Percentiles rank a stretch among this genome's conserved stretches.
These are phyloP conservation scores for Dendrolimus kikuchii DNA, from an alignment of 1,140 invertebrate genomes.

Conservation along the genomic window DNA sequence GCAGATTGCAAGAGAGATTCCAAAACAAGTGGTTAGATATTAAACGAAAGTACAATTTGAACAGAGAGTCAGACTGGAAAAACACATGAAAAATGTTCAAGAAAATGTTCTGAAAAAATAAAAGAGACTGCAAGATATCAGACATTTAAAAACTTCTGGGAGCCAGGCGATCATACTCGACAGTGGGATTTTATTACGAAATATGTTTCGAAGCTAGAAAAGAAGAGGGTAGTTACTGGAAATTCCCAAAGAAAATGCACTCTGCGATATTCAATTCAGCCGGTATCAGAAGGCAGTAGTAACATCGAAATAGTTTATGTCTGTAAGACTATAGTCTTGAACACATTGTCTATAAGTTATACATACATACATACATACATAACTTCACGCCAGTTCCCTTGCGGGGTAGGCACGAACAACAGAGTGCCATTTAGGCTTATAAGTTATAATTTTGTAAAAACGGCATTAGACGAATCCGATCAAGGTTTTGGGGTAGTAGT, in stretches of 20 bases:
- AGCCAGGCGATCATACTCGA: slow-evolving; percentile 16
- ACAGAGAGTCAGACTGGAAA: slow-evolving; percentile 16
- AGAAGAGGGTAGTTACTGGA: slow-evolving; percentile 11
- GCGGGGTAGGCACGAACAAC: too few species aligned
- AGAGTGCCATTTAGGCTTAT: too few species aligned
- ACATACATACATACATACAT: too few species aligned
- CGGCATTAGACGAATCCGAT: slow-evolving; percentile 20
- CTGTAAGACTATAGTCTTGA: slow-evolving; percentile 41
- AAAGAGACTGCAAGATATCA: slow-evolving; percentile 9
- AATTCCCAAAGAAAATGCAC: slow-evolving; percentile 14
- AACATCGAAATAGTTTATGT: slow-evolving; percentile 19
- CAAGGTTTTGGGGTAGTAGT: slow-evolving; percentile 12
- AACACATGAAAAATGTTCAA: slow-evolving; percentile 10
- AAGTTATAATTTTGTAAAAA: slow-evolving; percentile 12
- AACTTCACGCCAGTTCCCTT: too few species aligned
- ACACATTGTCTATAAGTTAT: slow-evolving; percentile 29
- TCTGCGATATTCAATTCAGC: slow-evolving; percentile 15
- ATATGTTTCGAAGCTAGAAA: slow-evolving; percentile 13
- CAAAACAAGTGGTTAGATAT: slow-evolving; percentile 7
- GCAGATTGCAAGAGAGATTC: slow-evolving; percentile 6
- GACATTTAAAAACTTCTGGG: slow-evolving; percentile 21
- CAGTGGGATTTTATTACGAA: slow-evolving; percentile 21
- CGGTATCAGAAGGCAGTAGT: slow-evolving; percentile 10
- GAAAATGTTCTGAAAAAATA: slow-evolving; percentile 18
- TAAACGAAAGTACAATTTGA: slow-evolving; percentile 11